These are phyloP conservation scores for Seira musarum DNA, from an alignment of 2,888 invertebrate species.

Conservation along the genomic window DNA sequence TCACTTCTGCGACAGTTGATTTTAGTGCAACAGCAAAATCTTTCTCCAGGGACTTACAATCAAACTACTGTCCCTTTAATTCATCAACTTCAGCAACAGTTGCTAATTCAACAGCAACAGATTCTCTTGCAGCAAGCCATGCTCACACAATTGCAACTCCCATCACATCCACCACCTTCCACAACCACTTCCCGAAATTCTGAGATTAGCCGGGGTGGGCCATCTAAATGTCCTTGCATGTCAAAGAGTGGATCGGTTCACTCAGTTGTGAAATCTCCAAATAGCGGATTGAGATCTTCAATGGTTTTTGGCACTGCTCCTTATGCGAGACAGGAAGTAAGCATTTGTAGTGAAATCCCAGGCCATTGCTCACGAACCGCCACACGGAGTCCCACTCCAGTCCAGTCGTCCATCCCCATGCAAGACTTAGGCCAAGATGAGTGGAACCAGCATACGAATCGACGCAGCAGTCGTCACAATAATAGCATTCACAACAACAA, in stretches of 20 bases:
- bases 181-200: constrained; percentile 41
- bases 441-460: constrained; percentile 36
- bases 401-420: constrained; percentile 57
- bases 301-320: constrained; percentile 76
- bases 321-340: constrained; percentile 49
- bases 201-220: constrained; percentile 60
- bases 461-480: neutral
- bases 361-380: constrained; percentile 52
- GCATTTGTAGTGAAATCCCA: constrained; percentile 46
- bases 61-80: constrained; percentile 68
- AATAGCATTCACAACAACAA: neutral
- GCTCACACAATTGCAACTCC: constrained; percentile 69
- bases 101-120: constrained; percentile 69
- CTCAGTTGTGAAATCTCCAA: constrained; percentile 68
- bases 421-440: constrained; percentile 43
- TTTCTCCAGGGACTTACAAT: constrained; percentile 66
- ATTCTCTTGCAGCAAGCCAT: constrained; percentile 69
- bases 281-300: constrained; percentile 71
- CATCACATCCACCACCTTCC: constrained; percentile 49
- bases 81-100: constrained; percentile 69
- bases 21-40: constrained; percentile 68
- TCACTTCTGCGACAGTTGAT: constrained; percentile 67
- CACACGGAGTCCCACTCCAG: constrained; percentile 56
- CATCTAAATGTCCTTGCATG: constrained; percentile 66
- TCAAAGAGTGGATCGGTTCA: constrained; percentile 71